Evolutionary conservation across 2,797 vertebrate species (phyloP).

Genomic region (Pseudotriccus pelzelni): DNA sequence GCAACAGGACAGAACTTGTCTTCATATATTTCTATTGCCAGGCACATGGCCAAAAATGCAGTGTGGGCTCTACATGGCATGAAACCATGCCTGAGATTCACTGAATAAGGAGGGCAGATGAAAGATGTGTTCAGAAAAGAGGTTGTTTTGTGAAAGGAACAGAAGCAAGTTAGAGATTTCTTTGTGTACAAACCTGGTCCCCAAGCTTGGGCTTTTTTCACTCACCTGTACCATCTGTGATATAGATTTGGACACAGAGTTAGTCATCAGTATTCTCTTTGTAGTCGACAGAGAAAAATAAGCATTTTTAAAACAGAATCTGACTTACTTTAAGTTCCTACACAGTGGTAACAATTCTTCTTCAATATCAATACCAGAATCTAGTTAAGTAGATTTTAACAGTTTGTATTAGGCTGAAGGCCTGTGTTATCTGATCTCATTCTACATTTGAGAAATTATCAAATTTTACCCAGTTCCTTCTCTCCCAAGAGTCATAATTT

Average conservation of each 20-base stretch:
- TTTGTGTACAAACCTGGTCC: neutral
- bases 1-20: neutral
- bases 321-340: neutral
- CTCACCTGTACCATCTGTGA: fast-evolving
- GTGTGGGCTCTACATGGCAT: neutral
- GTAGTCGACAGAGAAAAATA: neutral
- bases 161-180: neutral
- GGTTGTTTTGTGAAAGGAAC: neutral
- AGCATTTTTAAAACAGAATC: neutral
- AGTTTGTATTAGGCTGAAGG: neutral
- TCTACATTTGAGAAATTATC: neutral
- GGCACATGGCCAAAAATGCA: neutral
- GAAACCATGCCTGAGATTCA: neutral
- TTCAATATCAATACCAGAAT: neutral
- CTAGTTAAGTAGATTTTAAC: neutral
- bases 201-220: neutral
- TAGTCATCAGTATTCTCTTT: neutral
- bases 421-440: neutral
- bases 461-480: neutral
- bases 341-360: neutral
- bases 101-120: neutral
- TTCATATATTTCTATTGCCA: neutral
- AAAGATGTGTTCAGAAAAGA: neutral
- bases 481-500: neutral
- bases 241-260: fast-evolving